These are phyloP conservation scores for Plebejus argus DNA, from an alignment of 2,888 invertebrate species.

Conservation along the genomic window DNA sequence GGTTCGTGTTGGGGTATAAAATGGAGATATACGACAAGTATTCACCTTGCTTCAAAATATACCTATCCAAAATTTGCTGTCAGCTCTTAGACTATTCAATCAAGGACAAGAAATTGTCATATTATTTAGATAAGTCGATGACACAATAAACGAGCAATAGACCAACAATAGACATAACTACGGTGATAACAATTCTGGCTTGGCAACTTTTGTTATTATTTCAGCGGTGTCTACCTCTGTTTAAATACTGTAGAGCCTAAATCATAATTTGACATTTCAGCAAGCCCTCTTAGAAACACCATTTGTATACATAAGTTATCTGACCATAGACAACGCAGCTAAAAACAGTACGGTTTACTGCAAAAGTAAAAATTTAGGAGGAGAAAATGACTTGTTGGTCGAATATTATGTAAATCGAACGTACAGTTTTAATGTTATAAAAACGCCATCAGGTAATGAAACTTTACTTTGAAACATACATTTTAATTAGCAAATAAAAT, in stretches of 20 bases:
- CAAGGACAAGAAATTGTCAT: no score
- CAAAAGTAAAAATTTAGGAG: constrained; percentile 53
- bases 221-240: no score
- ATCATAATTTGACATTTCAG: constrained; percentile 46
- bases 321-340: constrained; percentile 50
- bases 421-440: constrained; percentile 56
- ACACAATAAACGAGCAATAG: no score
- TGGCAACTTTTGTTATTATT: no score
- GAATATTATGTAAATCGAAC: constrained; percentile 58
- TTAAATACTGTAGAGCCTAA: neutral
- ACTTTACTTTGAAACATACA: neutral
- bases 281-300: constrained; percentile 57
- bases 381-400: constrained; percentile 45
- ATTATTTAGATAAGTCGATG: no score
- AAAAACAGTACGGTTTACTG: constrained; percentile 57
- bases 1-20: no score
- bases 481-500: neutral
- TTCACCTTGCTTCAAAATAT: no score
- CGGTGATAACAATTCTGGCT: no score
- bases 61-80: no score
- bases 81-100: no score
- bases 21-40: no score
- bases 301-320: constrained; percentile 57
- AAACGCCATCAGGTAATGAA: constrained; percentile 56
- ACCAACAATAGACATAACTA: no score